These are phyloP conservation scores for Trypoxylus dichotomus DNA, from an alignment of 1,140 invertebrate species.

Conservation along the genomic window DNA sequence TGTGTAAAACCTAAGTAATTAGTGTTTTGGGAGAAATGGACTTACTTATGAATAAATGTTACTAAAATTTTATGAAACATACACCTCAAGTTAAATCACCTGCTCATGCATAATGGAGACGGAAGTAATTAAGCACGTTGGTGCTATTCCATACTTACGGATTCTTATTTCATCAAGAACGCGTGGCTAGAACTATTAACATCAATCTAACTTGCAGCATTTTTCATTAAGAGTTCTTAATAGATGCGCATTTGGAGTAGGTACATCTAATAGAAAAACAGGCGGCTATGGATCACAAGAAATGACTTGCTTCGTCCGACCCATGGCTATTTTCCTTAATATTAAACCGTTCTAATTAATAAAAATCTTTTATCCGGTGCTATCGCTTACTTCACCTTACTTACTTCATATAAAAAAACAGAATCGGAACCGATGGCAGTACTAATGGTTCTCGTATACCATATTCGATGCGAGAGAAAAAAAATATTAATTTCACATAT, in stretches of 20 bases:
- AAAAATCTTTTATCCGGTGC: not conserved
- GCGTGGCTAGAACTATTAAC: slow-evolving; percentile 4
- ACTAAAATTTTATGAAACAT: too few species aligned
- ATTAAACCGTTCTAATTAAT: not conserved
- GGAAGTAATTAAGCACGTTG: not conserved
- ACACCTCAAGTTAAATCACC: not conserved
- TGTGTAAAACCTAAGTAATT: too few species aligned
- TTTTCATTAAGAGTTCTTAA: slow-evolving; percentile 2
- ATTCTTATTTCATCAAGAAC: not conserved
- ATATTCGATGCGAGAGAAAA: not conserved
- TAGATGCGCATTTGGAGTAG: not conserved
- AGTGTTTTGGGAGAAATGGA: too few species aligned
- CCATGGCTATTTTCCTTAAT: not conserved
- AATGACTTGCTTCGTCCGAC: not conserved
- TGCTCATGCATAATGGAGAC: not conserved
- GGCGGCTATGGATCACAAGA: not conserved
- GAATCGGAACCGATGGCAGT: not conserved
- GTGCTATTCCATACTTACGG: not conserved
- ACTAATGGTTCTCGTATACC: not conserved
- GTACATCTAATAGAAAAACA: not conserved
- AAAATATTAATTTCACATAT: not conserved
- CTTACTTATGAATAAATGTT: too few species aligned
- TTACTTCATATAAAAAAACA: not conserved
- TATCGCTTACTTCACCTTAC: not conserved
- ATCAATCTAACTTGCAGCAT: not conserved